A percentile compares a stretch with the other conserved stretches of the same genome.
Conservation (phyloP, 1,140 invertebrate species). For the Pectinophora gossypiella region DNA sequence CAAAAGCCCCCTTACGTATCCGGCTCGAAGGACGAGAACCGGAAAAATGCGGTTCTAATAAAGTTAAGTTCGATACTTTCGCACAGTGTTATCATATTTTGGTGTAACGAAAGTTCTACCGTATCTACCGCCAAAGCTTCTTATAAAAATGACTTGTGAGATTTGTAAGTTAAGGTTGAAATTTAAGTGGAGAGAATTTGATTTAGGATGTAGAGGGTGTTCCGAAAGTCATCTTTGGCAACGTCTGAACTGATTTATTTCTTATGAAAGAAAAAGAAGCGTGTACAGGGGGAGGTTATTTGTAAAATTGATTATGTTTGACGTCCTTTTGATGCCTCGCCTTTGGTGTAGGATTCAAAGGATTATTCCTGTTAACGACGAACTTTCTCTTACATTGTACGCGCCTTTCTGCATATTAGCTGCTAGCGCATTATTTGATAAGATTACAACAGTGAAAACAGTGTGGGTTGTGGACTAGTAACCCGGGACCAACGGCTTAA, state of each 20-base stretch:
- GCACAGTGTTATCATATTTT: slow-evolving; percentile 56
- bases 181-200: neutral
- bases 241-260: slow-evolving; percentile 43
- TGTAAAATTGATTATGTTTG: slow-evolving; percentile 72
- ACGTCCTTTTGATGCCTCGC: slow-evolving; percentile 59
- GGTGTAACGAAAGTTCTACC: neutral
- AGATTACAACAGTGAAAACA: no score
- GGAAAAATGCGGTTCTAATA: slow-evolving; percentile 32
- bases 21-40: slow-evolving; percentile 10
- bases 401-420: no score
- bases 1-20: slow-evolving; percentile 16
- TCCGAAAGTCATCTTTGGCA: neutral
- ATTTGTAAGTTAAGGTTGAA: neutral
- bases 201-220: neutral
- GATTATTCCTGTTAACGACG: neutral
- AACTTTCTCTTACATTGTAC: no score
- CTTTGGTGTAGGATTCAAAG: slow-evolving; percentile 10
- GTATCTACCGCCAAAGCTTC: neutral
- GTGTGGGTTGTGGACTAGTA: no score
- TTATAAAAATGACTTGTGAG: no score
- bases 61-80: slow-evolving; percentile 57
- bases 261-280: slow-evolving; percentile 40
- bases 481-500: no score
- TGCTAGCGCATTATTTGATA: no score
- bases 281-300: slow-evolving; percentile 45